A percentile compares a stretch with the other conserved stretches of the same genome.
These are phyloP conservation scores for Antechinus flavipes DNA, from an alignment of 2,113 vertebrate genomes.

Conservation along the genomic window DNA sequence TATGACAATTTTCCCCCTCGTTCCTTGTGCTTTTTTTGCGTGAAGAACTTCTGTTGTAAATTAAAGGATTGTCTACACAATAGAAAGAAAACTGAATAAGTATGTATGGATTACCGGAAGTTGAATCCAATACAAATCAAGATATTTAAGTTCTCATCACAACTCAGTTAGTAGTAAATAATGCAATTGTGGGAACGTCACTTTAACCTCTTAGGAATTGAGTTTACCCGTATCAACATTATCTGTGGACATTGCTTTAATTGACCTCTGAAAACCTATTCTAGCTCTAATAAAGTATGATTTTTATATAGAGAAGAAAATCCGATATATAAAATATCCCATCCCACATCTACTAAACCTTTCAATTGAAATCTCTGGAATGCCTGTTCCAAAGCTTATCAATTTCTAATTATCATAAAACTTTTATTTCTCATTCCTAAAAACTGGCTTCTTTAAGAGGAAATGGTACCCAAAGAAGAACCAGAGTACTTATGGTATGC, in stretches of 20 bases:
- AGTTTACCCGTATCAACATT: neutral
- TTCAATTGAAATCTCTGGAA: neutral
- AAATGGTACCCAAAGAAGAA: neutral
- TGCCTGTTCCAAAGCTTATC: neutral
- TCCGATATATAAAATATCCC: neutral
- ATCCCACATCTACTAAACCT: neutral
- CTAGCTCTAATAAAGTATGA: neutral
- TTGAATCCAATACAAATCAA: neutral
- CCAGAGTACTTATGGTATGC: no score
- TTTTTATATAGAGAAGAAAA: neutral
- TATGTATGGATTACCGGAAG: neutral
- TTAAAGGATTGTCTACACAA: neutral
- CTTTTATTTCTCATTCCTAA: neutral
- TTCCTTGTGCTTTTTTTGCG: neutral
- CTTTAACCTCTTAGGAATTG: neutral
- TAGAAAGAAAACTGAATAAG: neutral
- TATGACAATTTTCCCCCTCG: neutral
- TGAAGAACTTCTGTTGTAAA: neutral
- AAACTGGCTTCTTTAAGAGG: neutral
- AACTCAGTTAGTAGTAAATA: neutral
- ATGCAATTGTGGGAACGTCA: neutral
- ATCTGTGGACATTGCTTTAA: neutral
- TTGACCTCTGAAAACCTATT: neutral
- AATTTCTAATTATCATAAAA: neutral
- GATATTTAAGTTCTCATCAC: neutral